Conservation (phyloP, 2,113 vertebrate genomes). For the Bucco capensis region DNA sequence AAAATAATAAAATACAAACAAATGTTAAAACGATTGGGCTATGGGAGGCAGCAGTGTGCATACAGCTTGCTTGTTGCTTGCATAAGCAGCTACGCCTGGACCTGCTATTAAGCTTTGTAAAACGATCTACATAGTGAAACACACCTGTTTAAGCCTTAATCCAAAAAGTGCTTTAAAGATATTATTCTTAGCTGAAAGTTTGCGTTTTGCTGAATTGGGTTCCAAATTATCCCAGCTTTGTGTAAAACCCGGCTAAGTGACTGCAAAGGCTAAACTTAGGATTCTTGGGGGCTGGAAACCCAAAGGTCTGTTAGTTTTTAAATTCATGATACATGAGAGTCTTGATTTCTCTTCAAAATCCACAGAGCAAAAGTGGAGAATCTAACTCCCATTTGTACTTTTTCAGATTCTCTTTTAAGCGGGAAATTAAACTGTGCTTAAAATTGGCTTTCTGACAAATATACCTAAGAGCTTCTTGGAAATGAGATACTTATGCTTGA, state of each 20-base stretch:
- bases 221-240: neutral
- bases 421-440: neutral
- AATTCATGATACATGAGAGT: neutral
- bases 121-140: neutral
- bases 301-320: neutral
- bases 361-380: neutral
- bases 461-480: neutral
- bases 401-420: neutral
- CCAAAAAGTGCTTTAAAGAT: neutral
- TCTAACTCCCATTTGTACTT: neutral
- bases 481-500: neutral
- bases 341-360: neutral
- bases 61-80: neutral
- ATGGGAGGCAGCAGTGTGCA: neutral
- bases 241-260: neutral
- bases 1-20: neutral
- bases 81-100: neutral
- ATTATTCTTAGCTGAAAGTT: neutral
- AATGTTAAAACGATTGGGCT: neutral
- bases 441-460: neutral
- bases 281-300: neutral
- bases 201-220: neutral
- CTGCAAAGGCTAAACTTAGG: neutral
- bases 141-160: neutral
- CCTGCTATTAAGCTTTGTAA: neutral